Evolutionary conservation across 2,888 invertebrate species (phyloP).

Genomic region (Dendrolimus pini): DNA sequence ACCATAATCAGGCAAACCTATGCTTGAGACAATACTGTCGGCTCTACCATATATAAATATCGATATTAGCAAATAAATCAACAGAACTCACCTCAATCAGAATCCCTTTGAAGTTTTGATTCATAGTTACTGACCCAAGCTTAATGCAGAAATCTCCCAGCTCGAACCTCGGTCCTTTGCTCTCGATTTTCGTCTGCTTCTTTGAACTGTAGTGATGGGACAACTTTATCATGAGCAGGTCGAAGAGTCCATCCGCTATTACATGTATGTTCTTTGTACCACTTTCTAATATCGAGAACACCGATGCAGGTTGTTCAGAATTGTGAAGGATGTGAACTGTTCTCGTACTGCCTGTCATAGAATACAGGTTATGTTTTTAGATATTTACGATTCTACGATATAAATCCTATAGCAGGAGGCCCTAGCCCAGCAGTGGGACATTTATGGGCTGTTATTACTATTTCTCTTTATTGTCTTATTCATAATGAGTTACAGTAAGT

Average conservation of each 20-base stretch:
- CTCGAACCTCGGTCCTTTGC: constrained; percentile 91
- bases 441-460: too few relatives aligned
- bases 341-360: constrained; percentile 80
- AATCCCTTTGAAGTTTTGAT: constrained; percentile 94
- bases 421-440: too few relatives aligned
- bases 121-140: constrained; percentile 94
- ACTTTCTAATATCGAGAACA: constrained; percentile 93
- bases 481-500: too few relatives aligned
- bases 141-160: constrained; percentile 96
- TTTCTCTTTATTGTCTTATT: too few relatives aligned
- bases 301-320: constrained; percentile 96
- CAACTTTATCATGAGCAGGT: constrained; percentile 92
- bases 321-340: constrained; percentile 96
- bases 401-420: too few relatives aligned
- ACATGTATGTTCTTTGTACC: constrained; percentile 91
- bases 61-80: not conserved
- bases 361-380: not conserved
- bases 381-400: not conserved
- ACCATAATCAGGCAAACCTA: too few relatives aligned
- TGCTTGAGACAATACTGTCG: too few relatives aligned
- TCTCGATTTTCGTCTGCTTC: constrained; percentile 92
- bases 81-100: constrained; percentile 84
- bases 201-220: constrained; percentile 92
- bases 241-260: constrained; percentile 93
- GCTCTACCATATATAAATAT: not conserved